These are phyloP conservation scores for Bucco capensis DNA, from an alignment of 2,113 vertebrate species.

Conservation along the genomic window DNA sequence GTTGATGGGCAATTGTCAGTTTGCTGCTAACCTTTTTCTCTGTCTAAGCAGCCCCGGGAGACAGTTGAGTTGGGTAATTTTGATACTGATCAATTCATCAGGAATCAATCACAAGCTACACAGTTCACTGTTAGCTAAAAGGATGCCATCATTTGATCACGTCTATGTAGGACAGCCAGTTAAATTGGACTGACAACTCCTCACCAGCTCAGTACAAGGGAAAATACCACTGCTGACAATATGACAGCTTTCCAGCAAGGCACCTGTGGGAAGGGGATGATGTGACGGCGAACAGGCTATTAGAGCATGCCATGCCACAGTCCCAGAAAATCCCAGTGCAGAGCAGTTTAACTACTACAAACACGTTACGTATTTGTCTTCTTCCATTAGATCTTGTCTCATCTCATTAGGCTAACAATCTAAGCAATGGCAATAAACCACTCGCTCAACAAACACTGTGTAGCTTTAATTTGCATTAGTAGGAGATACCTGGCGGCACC, in stretches of 20 bases:
- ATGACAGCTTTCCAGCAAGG: neutral
- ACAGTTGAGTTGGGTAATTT: neutral
- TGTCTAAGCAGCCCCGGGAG: neutral
- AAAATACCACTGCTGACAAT: neutral
- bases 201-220: neutral
- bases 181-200: neutral
- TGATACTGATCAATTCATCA: neutral
- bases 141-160: neutral
- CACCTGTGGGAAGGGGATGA: neutral
- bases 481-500: neutral
- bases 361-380: neutral
- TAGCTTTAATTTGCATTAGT: slow-evolving; percentile 17
- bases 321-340: neutral
- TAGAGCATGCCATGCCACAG: neutral
- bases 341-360: neutral
- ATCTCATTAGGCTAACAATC: slow-evolving; percentile 36
- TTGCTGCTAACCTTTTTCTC: neutral
- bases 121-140: neutral
- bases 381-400: neutral
- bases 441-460: slow-evolving; percentile 8
- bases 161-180: neutral
- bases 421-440: slow-evolving; percentile 13
- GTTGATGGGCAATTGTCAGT: neutral
- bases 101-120: neutral
- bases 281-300: neutral